Evolutionary conservation across 1,140 invertebrate genomes (phyloP).

Genomic region (Grapholita molesta): DNA sequence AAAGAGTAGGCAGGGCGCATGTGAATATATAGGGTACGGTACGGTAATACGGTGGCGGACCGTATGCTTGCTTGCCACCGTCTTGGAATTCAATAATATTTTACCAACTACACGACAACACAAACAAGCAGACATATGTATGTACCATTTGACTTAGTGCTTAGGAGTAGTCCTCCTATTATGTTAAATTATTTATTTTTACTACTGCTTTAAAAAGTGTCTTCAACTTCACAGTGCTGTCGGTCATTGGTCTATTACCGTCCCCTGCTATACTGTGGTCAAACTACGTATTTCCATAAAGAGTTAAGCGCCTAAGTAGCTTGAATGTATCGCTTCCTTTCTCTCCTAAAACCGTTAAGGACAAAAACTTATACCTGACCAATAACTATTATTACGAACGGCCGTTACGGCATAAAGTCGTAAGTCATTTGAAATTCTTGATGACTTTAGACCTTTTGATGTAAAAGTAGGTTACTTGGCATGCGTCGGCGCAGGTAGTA

Average conservation of each 20-base stretch:
- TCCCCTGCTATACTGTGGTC: not conserved
- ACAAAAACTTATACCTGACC: slow-evolving; percentile 8
- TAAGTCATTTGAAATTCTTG: not conserved
- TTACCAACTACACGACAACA: too few relatives aligned
- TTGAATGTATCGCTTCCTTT: not conserved
- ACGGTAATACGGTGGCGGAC: too few relatives aligned
- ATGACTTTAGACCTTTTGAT: slow-evolving; percentile 29
- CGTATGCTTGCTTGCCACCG: too few relatives aligned
- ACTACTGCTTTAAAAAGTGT: not conserved
- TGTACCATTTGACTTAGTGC: too few relatives aligned
- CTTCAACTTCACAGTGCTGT: not conserved
- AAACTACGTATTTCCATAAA: not conserved
- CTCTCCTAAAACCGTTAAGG: not conserved
- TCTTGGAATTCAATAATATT: too few relatives aligned
- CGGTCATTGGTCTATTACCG: not conserved
- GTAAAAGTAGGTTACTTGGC: slow-evolving; percentile 28
- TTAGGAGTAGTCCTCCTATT: too few relatives aligned
- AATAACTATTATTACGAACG: not conserved
- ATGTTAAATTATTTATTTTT: too few relatives aligned
- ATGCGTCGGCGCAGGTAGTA: slow-evolving; percentile 44
- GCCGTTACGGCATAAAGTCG: not conserved
- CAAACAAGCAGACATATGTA: too few relatives aligned
- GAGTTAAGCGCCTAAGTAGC: not conserved
- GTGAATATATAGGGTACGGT: too few relatives aligned
- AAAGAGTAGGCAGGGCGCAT: too few relatives aligned